Percentiles rank a stretch among this genome's conserved stretches.
phyloP scores from a whole-genome alignment of 2,888 invertebrate genomes.

The Papilio elwesi region DNA sequence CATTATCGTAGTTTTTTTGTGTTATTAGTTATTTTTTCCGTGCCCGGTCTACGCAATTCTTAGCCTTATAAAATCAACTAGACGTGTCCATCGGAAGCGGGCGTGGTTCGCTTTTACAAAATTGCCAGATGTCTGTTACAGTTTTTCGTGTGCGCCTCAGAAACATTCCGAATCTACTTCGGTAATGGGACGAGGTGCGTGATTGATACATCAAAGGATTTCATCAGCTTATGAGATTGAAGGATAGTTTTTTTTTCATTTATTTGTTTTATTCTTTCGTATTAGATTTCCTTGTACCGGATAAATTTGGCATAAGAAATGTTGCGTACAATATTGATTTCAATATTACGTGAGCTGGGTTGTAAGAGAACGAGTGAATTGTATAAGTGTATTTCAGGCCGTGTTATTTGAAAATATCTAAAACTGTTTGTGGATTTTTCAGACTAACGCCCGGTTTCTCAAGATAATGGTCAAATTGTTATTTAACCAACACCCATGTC shows the following conservation, averaged over 20 bases:
- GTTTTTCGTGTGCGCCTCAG: conserved; percentile 51
- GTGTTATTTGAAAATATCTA: background rate
- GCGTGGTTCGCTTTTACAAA: conserved; percentile 76
- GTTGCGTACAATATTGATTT: conserved; percentile 6
- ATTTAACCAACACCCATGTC: too few relatives aligned
- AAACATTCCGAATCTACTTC: conserved; percentile 40
- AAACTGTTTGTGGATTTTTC: background rate
- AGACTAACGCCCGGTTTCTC: too few relatives aligned
- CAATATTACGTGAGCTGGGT: background rate
- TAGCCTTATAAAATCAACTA: conserved; percentile 50
- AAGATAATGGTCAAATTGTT: too few relatives aligned
- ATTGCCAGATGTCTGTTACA: conserved; percentile 69
- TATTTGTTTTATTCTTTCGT: conserved; percentile 15
- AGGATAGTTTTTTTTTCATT: conserved; percentile 38
- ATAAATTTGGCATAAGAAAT: conserved; percentile 24
- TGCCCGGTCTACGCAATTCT: conserved; percentile 47
- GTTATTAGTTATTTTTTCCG: too few relatives aligned
- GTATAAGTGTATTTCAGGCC: background rate
- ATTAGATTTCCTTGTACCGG: conserved; percentile 18
- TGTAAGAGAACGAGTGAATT: background rate
- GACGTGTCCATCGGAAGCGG: conserved; percentile 75
- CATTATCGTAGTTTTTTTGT: too few relatives aligned
- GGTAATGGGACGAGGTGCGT: conserved; percentile 39
- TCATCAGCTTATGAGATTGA: conserved; percentile 57
- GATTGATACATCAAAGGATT: conserved; percentile 54